Evolutionary conservation across 2,113 vertebrate species (phyloP), one percentile per base, ranked within the genome.

Genomic region (Phalacrocorax brasilianus): DNA sequence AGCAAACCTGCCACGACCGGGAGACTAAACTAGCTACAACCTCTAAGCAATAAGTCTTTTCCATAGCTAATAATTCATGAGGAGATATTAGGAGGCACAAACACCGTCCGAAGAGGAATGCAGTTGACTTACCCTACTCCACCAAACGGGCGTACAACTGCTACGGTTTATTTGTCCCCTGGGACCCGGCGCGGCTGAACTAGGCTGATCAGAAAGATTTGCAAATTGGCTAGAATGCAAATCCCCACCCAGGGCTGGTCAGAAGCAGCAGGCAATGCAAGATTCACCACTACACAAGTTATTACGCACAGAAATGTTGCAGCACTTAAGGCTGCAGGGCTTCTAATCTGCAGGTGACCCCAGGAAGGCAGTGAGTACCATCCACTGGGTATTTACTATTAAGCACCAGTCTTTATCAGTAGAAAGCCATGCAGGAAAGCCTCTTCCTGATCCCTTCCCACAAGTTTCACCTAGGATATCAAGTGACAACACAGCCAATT

Each of bases 71-170:
- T 93, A 92, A 96, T 35, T 95, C 91, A 93, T 4, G 2, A 44
- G 62, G 83, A 76, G 80, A 47, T 89, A 94, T 65, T 71, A 45
- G 89, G 74, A 82, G 53, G 59, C 79, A 74, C 67, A 95, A 97
- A 93, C 91, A 92, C 59, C 5, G 68, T 92, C 76, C 76, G 35
- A 42, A 53, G 70, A 87, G 86, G 83, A 95, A 95, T 87, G 87
- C 21, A 33, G 80, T 8, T 91, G 80, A 75, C 42, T 74, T 71
- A 23, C 5, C 21, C 1, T 0, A 58, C 94, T 86, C 50, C 71
- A 45, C 49, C 0, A 2, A 85, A 56, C 0, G 1, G 83, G 28
- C 0, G 0, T 32, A 45, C n/a, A 72, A 15, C 56, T 12, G 1
- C 81, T 68, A 4, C 21, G 45, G 70, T 56, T 85, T 26, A 9